Evolutionary conservation across 2,797 vertebrate species (phyloP).

Genomic region (Acanthurus tractus): DNA sequence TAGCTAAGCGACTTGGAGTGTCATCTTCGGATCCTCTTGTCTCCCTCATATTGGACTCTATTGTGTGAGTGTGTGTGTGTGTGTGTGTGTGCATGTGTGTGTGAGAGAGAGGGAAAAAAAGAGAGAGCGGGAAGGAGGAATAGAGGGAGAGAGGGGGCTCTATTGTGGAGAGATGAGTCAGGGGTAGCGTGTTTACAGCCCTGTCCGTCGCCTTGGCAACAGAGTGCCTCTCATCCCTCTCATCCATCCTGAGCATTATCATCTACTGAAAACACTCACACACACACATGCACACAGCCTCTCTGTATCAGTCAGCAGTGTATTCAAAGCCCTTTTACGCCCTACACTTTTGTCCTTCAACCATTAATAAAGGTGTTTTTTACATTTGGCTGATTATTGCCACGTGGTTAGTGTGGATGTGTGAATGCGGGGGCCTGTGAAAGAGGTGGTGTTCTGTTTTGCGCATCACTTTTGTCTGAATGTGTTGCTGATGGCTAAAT

Average conservation of each 20-base stretch:
- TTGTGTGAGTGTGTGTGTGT: constrained; percentile 54
- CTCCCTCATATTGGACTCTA: constrained; percentile 70
- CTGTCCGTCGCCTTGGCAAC: constrained; percentile 80
- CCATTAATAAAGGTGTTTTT: constrained; percentile 77
- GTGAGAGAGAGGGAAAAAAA: constrained; percentile 9
- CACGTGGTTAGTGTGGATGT: constrained; percentile 57
- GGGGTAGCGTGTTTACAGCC: constrained; percentile 83
- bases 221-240: constrained; percentile 83
- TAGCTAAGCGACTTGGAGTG: constrained; percentile 72
- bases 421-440: constrained; percentile 61
- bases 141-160: constrained; percentile 49
- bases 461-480: constrained; percentile 56
- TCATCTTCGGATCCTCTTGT: constrained; percentile 78
- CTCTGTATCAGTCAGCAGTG: constrained; percentile 71
- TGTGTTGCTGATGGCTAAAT: constrained; percentile 63
- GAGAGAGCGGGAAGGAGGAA: constrained; percentile 45
- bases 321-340: constrained; percentile 70
- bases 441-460: constrained; percentile 42
- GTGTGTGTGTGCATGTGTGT: constrained; percentile 25
- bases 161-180: constrained; percentile 83
- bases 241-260: constrained; percentile 79
- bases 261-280: constrained; percentile 61
- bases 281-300: constrained; percentile 35
- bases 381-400: constrained; percentile 69
- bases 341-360: constrained; percentile 72